Base-by-base conservation (phyloP, 2,888 invertebrate species). In the Cepaea hortensis region DNA sequence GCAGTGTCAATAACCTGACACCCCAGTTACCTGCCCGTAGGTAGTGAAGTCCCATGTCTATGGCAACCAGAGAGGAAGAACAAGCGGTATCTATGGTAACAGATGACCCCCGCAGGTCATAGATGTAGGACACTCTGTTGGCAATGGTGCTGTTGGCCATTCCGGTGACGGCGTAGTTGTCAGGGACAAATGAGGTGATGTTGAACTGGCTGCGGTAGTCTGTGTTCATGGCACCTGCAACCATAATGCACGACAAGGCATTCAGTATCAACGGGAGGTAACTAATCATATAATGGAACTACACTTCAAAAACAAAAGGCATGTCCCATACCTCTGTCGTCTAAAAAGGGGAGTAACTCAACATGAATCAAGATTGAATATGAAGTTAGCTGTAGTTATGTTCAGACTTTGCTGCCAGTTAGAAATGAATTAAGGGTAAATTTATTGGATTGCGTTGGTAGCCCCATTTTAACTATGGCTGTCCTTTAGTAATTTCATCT, bases 51-150 rank as follows among this genome's bases (percentile, higher is more conserved):
- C 92, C 94, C 87, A 91, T 76, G 62, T 91, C 90, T 13, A 91
- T 89, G 23, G 90, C 90, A 6, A 90, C 35, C 18, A 88, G 84
- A 1, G 84, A 46, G 9, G 87, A 83, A 65, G 90, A 92, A 80
- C 92, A 91, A n/a, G 92, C 92, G 0, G 92, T 91, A 84, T 92
- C 91, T 5, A 92, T 72, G 2, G 89, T 85, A 72, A 92, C 75
- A 68, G 90, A 86, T 0, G 91, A 90, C 3, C 92, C 92, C 3
- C 87, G 88, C 4, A 92, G 87, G 86, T 92, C 90, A 82, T 89
- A 91, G 50, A 85, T 82, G 86, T 90, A 92, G 6, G 91, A 90
- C 18, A 92, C 89, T 18, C 91, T 81, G 18, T 91, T 90, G 9
- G 91, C 81, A 23, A 90, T 88, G 23, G 91, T 90, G 75, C 90